A percentile compares a stretch with the other conserved stretches of the same genome.
Evolutionary conservation across 2,797 vertebrate genomes (phyloP).

Genomic region (Thunnus albacares): DNA sequence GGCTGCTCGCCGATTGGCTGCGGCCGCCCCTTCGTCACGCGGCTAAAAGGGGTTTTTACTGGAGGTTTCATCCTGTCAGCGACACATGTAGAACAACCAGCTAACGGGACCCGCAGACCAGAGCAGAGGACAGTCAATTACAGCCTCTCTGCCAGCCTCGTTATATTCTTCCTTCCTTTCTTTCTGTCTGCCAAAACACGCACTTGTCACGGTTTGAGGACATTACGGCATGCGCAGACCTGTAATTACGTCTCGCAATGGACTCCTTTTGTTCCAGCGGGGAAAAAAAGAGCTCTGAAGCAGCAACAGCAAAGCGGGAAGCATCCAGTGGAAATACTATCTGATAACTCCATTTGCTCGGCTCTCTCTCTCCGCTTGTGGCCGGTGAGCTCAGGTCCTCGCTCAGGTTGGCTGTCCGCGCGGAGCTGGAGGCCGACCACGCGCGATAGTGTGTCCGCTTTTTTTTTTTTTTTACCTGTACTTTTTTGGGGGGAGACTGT

Average conservation of each 20-base stretch:
- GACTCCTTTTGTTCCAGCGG: conserved; percentile 69
- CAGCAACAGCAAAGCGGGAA: conserved; percentile 63
- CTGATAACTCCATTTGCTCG: conserved; percentile 87
- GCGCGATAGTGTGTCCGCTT: conserved; percentile 34
- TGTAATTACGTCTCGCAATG: conserved; percentile 62
- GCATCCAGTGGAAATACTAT: conserved; percentile 88
- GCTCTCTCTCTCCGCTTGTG: conserved; percentile 45
- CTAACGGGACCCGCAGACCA: conserved; percentile 73
- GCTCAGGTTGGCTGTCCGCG: conserved; percentile 58
- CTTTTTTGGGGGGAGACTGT: conserved; percentile 56
- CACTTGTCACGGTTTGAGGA: conserved; percentile 48
- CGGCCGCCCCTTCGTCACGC: conserved; percentile 86
- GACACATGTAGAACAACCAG: conserved; percentile 93
- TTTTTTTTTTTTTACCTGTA: conserved; percentile 37
- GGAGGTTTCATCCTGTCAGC: conserved; percentile 93
- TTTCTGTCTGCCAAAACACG: conserved; percentile 20
- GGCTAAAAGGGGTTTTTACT: conserved; percentile 87
- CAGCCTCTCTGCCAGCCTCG: conserved; percentile 30
- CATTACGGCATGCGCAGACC: conserved; percentile 58
- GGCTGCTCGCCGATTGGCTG: conserved; percentile 88
- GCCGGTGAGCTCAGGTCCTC: conserved; percentile 58
- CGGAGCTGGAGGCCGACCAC: conserved; percentile 65
- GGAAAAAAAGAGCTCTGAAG: conserved; percentile 46
- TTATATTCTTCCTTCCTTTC: neutral
- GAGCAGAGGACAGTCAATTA: conserved; percentile 56